Percentiles rank a stretch among this genome's conserved stretches.
phyloP scores from a whole-genome alignment of 2,113 vertebrate genomes.

The Cettia cetti region DNA sequence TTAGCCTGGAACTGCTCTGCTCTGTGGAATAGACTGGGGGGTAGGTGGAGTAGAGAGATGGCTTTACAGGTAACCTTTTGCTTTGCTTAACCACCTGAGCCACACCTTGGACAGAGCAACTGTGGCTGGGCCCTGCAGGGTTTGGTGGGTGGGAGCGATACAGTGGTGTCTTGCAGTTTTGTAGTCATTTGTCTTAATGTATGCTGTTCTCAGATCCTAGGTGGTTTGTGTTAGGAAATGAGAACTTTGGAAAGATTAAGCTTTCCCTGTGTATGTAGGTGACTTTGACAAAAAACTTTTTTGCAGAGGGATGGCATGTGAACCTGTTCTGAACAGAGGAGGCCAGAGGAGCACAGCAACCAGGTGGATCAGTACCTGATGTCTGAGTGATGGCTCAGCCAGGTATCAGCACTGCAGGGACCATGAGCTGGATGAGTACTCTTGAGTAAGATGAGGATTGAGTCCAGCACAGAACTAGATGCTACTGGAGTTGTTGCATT shows the following conservation, averaged over 20 bases:
- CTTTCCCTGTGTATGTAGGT: background rate
- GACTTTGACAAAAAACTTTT: background rate
- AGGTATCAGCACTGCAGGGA: background rate
- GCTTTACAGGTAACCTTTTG: background rate
- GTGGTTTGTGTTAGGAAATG: background rate
- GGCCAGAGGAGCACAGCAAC: background rate
- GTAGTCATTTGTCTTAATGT: background rate
- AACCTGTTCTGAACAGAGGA: background rate
- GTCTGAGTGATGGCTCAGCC: too few relatives aligned
- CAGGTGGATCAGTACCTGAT: too few relatives aligned
- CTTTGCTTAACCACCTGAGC: background rate
- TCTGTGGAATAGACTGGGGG: background rate
- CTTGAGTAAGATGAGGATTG: fast-evolving
- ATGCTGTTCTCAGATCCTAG: too few relatives aligned
- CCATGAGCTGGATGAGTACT: background rate
- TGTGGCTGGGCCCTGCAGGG: fast-evolving
- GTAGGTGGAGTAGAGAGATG: background rate
- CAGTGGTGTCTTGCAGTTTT: background rate
- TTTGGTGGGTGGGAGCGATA: background rate
- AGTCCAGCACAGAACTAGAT: background rate
- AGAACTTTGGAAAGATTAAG: background rate
- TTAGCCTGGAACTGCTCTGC: background rate
- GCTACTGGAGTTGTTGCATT: background rate
- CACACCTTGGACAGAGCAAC: background rate
- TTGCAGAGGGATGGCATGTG: background rate